Base-by-base conservation (phyloP, 2,797 vertebrate species). In the Aplochiton taeniatus region DNA sequence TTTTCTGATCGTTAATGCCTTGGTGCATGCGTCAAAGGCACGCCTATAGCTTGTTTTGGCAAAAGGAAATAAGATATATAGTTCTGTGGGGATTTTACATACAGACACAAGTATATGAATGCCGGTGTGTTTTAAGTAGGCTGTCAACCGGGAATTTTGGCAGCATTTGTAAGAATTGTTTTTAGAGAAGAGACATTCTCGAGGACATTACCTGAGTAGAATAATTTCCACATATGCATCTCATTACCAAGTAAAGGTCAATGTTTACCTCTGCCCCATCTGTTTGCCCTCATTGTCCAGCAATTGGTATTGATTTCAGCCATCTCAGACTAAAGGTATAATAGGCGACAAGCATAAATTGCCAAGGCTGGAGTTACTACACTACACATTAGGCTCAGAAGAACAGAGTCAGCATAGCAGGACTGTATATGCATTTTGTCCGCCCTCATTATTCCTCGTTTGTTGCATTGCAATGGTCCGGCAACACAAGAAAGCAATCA, bases 251-350 rank as follows among this genome's bases (percentile, higher is more conserved):
- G 41, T 1, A 52, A 45, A 63, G 61, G 61, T 63, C 61, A 63
- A 51, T 44, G 49, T 63, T 63, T 53, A 42, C 41, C 17, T 53
- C 50, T 7, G 16, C 49, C 20, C 16, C 42, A 53, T 53, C 61
- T 63, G 61, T 63, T 45, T 44, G 11, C 50, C 44, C 41, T 53
- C 61, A 63, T 49, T 43, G 11, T 52, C 19, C 48, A 62, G 48
- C 60, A 51, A 62, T 62, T 63, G 47, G 16, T 73, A 77, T 79
- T 79, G 80, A 77, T 77, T 79, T 66, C 61, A 31, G 17, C 45
- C 44, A 47, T 56, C 53, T 51, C 31, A 20, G 11, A 44, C 12
- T 10, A 63, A 49, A 12, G 57, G 59, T 47, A 31, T 50, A 55
- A 50, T 17, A 50, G 17, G 18, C 16, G 20, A 68, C 20, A 43